phyloP scores from a whole-genome alignment of 1,140 invertebrate genomes.

The Aleiodes sp. region DNA sequence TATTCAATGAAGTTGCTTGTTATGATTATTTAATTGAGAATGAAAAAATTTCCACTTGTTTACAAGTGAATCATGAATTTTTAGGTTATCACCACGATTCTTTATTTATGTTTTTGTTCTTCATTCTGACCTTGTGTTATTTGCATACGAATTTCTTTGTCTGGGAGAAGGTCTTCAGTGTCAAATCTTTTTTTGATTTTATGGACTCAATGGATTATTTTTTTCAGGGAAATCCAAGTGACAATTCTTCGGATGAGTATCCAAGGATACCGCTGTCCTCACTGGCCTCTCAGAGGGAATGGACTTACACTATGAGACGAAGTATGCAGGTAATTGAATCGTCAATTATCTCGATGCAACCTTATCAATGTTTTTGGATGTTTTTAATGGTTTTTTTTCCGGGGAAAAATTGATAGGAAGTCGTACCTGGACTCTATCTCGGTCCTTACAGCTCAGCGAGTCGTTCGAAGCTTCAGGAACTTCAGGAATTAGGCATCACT shows the following conservation, averaged over 20 bases:
- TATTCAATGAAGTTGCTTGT: not conserved
- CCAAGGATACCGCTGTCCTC: not conserved
- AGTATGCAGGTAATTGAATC: conserved; percentile 69
- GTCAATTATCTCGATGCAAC: not conserved
- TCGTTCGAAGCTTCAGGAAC: conserved; percentile 64
- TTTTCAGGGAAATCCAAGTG: not conserved
- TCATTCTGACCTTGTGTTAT: not conserved
- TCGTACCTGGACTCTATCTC: conserved; percentile 75
- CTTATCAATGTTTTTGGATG: not conserved
- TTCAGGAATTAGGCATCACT: conserved; percentile 71
- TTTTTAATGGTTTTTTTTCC: conserved; percentile 24
- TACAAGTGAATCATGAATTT: not conserved
- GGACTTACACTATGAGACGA: conserved; percentile 73
- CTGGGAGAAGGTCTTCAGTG: not conserved
- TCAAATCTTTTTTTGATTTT: not conserved
- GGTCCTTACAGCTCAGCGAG: conserved; percentile 74
- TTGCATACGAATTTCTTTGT: not conserved
- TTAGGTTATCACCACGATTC: not conserved
- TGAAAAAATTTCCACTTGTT: too few relatives aligned
- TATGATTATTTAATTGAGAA: not conserved
- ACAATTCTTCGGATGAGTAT: not conserved
- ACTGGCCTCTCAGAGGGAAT: conserved; percentile 55
- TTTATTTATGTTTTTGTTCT: not conserved
- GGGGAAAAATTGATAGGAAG: too few relatives aligned
- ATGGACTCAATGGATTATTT: not conserved